These are phyloP conservation scores for Heliconius charithonia DNA, from an alignment of 2,888 invertebrate species.

Conservation along the genomic window DNA sequence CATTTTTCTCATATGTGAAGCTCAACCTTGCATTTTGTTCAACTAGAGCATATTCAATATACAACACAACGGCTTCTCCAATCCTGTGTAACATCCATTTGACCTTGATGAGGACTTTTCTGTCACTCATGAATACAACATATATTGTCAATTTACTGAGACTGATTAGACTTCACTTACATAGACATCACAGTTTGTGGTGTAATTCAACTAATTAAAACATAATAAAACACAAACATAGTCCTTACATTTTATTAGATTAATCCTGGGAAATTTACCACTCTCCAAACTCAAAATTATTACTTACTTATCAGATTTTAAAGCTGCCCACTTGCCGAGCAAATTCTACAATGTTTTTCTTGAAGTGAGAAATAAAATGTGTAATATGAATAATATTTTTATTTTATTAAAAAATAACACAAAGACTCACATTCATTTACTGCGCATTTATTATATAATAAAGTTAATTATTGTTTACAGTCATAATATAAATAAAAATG, in stretches of 20 bases:
- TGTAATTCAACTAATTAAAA: no score
- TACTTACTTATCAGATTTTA: no score
- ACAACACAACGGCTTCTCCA: neutral
- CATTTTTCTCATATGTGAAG: neutral
- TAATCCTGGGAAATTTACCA: no score
- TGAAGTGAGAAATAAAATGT: neutral
- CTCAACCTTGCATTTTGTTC: neutral
- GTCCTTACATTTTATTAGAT: no score
- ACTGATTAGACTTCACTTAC: neutral
- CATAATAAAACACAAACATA: no score
- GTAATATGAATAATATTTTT: neutral
- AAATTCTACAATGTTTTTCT: neutral
- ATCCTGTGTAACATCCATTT: neutral
- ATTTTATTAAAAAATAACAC: conserved; percentile 5
- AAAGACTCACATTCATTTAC: neutral
- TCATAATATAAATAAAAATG: conserved; percentile 9
- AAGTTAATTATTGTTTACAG: neutral
- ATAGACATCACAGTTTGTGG: no score
- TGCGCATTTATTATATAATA: conserved; percentile 10
- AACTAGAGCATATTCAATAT: neutral
- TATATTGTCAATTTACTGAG: neutral
- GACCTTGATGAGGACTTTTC: neutral
- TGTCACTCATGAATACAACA: neutral
- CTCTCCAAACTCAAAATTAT: no score
- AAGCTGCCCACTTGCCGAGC: no score